Evolutionary conservation across 2,113 vertebrate species (phyloP).

Genomic region (Xiphophorus maculatus): DNA sequence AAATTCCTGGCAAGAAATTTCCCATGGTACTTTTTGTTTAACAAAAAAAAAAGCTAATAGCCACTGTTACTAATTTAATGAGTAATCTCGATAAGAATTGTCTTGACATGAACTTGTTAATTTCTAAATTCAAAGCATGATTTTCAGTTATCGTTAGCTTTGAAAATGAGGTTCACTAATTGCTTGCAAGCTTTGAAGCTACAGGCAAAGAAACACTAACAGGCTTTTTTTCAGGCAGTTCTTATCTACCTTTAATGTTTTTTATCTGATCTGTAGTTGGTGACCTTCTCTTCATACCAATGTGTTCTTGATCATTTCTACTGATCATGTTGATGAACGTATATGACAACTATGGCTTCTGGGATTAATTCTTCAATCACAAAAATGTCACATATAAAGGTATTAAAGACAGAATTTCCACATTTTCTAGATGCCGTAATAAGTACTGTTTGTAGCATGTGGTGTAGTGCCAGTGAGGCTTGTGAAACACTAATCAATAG

Average conservation of each 20-base stretch:
- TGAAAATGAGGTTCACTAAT: not conserved
- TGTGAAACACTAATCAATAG: conserved; percentile 37
- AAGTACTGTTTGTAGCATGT: conserved; percentile 17
- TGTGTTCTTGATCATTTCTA: not conserved
- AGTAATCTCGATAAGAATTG: not conserved
- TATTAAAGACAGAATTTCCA: not conserved
- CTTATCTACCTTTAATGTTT: not conserved
- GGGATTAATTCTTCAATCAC: not conserved
- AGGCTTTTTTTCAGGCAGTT: not conserved
- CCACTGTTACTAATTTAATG: not conserved
- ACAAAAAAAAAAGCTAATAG: not conserved
- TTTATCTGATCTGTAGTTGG: not conserved
- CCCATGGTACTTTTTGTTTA: not conserved
- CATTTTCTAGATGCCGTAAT: conserved; percentile 7
- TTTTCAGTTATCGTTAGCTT: not conserved
- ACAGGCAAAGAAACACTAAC: not conserved
- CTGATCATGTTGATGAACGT: not conserved
- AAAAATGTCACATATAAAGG: conserved; percentile 7
- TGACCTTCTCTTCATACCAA: not conserved
- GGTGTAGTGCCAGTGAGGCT: conserved; percentile 1
- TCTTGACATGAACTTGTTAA: not conserved
- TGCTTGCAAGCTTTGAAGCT: not conserved
- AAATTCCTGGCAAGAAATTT: not conserved
- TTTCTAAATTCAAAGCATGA: not conserved
- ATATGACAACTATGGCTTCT: not conserved